A percentile compares a stretch with the other conserved stretches of the same genome.
Evolutionary conservation across 2,888 invertebrate genomes (phyloP).

Genomic region (Cantharis rustica): DNA sequence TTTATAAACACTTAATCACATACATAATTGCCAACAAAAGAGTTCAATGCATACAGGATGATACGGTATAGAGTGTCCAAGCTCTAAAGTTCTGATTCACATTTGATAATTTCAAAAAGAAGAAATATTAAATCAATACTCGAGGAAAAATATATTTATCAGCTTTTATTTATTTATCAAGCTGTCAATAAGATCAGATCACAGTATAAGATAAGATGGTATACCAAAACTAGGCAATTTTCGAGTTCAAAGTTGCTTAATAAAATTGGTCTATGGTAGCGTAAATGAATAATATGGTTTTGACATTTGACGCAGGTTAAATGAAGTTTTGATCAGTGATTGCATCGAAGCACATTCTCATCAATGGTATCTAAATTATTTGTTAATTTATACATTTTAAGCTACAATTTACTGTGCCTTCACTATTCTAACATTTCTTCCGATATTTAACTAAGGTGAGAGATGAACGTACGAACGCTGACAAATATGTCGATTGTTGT

Average conservation of each 20-base stretch:
- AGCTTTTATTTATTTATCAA: no score
- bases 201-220: background rate
- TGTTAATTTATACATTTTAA: constrained; percentile 46
- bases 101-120: background rate
- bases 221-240: background rate
- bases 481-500: background rate
- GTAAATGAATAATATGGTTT: constrained; percentile 1
- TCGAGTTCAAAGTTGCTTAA: background rate
- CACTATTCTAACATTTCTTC: constrained; percentile 40
- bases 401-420: constrained; percentile 50
- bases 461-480: constrained; percentile 21
- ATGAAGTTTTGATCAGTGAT: background rate
- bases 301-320: background rate
- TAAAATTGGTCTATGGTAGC: background rate
- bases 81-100: no score
- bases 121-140: background rate
- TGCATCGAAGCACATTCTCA: constrained; percentile 32
- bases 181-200: background rate
- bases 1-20: no score
- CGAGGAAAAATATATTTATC: background rate
- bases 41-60: no score
- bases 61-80: no score
- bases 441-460: constrained; percentile 54
- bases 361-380: constrained; percentile 56
- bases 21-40: no score